These are phyloP conservation scores for Meriones psammophilus DNA, from an alignment of 2,797 vertebrate genomes.

Conservation along the genomic window DNA sequence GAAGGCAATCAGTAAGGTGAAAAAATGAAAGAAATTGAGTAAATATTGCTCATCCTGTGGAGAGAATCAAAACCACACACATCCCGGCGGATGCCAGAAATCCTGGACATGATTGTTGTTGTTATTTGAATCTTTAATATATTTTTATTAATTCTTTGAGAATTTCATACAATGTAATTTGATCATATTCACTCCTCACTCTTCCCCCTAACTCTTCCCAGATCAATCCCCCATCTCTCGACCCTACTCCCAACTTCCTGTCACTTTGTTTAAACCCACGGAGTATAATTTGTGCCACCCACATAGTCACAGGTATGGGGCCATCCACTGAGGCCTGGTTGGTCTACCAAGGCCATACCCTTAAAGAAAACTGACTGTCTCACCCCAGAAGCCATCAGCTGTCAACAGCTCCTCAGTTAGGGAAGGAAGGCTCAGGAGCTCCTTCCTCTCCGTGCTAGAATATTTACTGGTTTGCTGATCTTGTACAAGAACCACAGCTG, in stretches of 20 bases:
- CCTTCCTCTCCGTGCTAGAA: not conserved
- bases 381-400: not conserved
- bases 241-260: not conserved
- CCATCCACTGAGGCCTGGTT: not conserved
- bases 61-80: not conserved
- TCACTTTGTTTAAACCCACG: not conserved
- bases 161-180: not conserved
- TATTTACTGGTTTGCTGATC: no score
- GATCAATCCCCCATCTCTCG: not conserved
- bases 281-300: not conserved
- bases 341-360: not conserved
- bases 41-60: not conserved
- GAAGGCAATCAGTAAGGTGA: not conserved
- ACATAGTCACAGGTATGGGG: not conserved
- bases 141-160: not conserved
- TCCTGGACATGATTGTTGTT: not conserved
- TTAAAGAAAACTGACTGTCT: not conserved
- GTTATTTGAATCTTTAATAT: not conserved
- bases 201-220: not conserved
- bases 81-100: not conserved
- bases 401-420: not conserved
- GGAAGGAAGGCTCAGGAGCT: not conserved
- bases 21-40: not conserved
- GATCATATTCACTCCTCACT: not conserved
- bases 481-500: not conserved